Conservation (phyloP, 2,113 vertebrate species). For the Esox niger region DNA sequence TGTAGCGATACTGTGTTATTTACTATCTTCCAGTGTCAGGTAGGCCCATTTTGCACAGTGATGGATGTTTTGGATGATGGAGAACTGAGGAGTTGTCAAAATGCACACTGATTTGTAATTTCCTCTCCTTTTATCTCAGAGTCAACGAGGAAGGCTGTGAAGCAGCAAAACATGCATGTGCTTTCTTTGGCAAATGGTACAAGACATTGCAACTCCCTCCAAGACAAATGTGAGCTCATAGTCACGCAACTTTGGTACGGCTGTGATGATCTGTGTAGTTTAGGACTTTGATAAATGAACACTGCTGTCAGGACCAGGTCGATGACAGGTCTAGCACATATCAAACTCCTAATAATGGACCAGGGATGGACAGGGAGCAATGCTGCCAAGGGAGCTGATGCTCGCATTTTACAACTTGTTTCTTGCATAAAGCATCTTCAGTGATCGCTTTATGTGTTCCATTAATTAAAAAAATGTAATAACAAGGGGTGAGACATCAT, state of each 20-base stretch:
- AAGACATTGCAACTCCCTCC: neutral
- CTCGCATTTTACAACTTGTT: too few relatives aligned
- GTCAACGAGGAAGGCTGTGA: neutral
- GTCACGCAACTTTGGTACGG: neutral
- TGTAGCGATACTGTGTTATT: too few relatives aligned
- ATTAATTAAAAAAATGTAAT: too few relatives aligned
- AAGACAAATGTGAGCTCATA: neutral
- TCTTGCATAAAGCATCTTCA: too few relatives aligned
- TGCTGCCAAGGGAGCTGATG: too few relatives aligned
- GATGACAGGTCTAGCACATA: too few relatives aligned
- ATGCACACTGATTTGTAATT: neutral
- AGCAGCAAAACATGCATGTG: neutral
- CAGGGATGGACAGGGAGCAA: too few relatives aligned
- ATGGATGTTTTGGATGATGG: neutral
- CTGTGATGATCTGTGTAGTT: neutral
- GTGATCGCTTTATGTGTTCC: too few relatives aligned
- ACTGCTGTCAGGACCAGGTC: too few relatives aligned
- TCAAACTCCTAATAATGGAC: too few relatives aligned
- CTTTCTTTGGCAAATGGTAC: neutral
- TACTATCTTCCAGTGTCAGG: neutral
- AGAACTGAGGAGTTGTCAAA: neutral
- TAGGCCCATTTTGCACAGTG: neutral
- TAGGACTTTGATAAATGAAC: neutral
- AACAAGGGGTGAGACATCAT: too few relatives aligned
- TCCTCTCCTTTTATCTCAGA: conserved; percentile 2